Evolutionary conservation across 2,797 vertebrate genomes (phyloP).

Genomic region (Mycteria americana): DNA sequence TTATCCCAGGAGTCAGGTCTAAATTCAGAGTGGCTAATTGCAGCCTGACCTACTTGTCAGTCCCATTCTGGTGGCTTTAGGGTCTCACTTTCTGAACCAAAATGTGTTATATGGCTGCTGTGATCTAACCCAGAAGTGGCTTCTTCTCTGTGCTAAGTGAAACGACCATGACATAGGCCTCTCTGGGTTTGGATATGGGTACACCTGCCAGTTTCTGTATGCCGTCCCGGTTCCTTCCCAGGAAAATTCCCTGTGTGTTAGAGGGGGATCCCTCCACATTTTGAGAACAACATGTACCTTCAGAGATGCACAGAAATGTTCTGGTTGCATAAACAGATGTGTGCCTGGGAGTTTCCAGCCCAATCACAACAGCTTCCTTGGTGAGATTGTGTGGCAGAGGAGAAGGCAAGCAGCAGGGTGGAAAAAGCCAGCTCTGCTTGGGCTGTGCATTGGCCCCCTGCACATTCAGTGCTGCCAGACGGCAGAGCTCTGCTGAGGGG

Average conservation of each 20-base stretch:
- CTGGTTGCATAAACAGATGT: not conserved
- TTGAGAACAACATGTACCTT: not conserved
- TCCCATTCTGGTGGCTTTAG: not conserved
- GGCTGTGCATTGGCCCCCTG: not conserved
- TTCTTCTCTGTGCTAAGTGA: not conserved
- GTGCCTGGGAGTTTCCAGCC: not conserved
- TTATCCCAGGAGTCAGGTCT: conserved; percentile 20
- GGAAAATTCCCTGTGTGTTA: not conserved
- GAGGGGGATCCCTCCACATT: not conserved
- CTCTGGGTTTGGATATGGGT: not conserved
- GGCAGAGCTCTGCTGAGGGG: not conserved
- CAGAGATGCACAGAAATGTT: not conserved
- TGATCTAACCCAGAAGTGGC: not conserved
- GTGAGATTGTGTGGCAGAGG: not conserved
- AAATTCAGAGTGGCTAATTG: conserved; percentile 26
- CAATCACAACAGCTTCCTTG: not conserved
- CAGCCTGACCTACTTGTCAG: conserved; percentile 12
- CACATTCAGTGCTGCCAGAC: not conserved
- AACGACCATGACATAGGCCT: not conserved
- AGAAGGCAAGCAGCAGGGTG: not conserved
- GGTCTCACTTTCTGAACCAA: not conserved
- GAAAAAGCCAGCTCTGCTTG: not conserved
- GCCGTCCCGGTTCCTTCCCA: not conserved
- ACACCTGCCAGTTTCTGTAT: not conserved
- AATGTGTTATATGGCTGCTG: not conserved